Evolutionary conservation across 2,113 vertebrate species (phyloP).

Genomic region (Acanthochromis polyacanthus): DNA sequence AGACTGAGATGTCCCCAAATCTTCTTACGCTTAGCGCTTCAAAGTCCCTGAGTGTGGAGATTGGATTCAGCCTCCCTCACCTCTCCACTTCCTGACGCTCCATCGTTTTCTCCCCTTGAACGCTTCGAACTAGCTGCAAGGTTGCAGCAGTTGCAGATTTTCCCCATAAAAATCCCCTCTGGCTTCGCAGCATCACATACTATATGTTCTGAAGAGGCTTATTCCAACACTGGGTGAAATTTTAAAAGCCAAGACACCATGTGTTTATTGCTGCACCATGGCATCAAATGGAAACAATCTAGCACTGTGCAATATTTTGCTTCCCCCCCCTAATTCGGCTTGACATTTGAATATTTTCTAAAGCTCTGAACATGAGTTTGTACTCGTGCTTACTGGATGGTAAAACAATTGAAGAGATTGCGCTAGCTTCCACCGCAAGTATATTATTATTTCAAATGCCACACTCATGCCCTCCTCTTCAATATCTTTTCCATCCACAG

Average conservation of each 20-base stretch:
- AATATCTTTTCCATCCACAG: slow-evolving; percentile 16
- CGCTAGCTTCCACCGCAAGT: slow-evolving; percentile 2
- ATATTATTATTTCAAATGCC: slow-evolving; percentile 33
- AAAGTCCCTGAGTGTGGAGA: too few relatives aligned
- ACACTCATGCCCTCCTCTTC: slow-evolving; percentile 8
- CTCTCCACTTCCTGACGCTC: neutral
- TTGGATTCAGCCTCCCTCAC: neutral
- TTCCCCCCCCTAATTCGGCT: neutral
- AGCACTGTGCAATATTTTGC: slow-evolving; percentile 3
- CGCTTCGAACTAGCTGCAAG: slow-evolving; percentile 1
- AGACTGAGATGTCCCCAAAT: too few relatives aligned
- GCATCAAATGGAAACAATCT: slow-evolving; percentile 2
- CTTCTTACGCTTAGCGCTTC: too few relatives aligned
- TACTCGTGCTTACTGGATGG: slow-evolving; percentile 1
- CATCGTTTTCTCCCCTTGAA: slow-evolving; percentile 2
- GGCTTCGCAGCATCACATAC: neutral
- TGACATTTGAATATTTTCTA: slow-evolving; percentile 17
- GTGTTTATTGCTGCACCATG: neutral
- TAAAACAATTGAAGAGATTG: slow-evolving; percentile 24
- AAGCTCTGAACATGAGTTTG: neutral
- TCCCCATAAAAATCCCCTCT: neutral
- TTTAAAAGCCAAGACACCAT: slow-evolving; percentile 2
- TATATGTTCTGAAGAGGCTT: neutral
- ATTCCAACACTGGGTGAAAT: neutral
- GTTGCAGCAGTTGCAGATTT: neutral